phyloP scores from a whole-genome alignment of 2,113 vertebrate species.

The Polypterus bichir region DNA sequence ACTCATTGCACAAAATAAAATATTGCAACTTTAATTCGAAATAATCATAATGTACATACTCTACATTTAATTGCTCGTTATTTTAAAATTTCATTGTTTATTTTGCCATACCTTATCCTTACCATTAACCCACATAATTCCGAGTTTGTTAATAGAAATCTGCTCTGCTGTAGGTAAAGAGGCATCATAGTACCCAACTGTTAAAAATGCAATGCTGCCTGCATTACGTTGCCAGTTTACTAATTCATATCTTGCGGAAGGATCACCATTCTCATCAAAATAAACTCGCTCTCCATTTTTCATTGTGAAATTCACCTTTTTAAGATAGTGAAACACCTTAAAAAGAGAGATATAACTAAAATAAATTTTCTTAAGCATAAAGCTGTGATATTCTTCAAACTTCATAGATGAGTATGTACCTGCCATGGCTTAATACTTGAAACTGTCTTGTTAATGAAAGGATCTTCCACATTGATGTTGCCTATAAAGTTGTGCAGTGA shows the following conservation, averaged over 20 bases:
- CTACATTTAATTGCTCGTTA: no score
- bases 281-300: background rate
- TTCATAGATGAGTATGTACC: background rate
- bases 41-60: no score
- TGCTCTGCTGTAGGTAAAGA: constrained; percentile 21
- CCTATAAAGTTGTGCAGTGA: no score
- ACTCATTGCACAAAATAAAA: no score
- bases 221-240: constrained; percentile 2
- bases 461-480: no score
- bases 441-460: no score
- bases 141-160: background rate
- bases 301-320: constrained; percentile 1
- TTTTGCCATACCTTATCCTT: constrained; percentile 22
- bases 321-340: background rate
- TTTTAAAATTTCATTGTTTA: no score
- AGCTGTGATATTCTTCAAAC: background rate
- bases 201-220: constrained; percentile 15
- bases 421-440: background rate
- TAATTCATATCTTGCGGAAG: constrained; percentile 22
- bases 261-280: constrained; percentile 26
- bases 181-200: constrained; percentile 40
- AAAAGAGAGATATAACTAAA: background rate
- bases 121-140: constrained; percentile 38
- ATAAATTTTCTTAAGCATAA: background rate
- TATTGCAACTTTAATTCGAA: no score